Evolutionary conservation across 2,888 invertebrate species (phyloP), one percentile per base, ranked within the genome.

Genomic region (Aricia artaxerxes): DNA sequence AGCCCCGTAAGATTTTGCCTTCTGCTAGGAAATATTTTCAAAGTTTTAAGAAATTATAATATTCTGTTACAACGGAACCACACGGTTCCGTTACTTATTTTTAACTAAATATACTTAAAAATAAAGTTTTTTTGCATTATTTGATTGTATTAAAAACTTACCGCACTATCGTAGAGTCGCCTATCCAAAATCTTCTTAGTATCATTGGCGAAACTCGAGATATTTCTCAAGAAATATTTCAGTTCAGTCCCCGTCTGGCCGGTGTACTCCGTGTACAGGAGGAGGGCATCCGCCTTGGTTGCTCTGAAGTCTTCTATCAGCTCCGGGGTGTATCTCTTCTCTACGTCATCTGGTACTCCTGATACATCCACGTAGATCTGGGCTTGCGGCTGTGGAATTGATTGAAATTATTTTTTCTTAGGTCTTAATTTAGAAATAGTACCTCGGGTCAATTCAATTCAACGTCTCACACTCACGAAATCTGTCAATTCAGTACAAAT

Each of bases 231-330:
- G 83, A 93, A 93, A 4, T 64, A 82, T 81, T 88, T 89, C 81
- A 92, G 83, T 16, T 92, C 90, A 0, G 82, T 82, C 0, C 90
- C 89, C 4, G 90, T 86, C 57, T 87, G 84, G 0, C 88, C 87
- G 0, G 91, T 85, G 84, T 86, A 92, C 85, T 93, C 92, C 0
- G 91, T 93, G 84, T 91, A 94, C 0, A 94, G 87, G 0, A 90
- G 86, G 3, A 92, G 81, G 0, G 90, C 90, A 1, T 92, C 92
- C 0, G 82, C 84, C 82, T 88, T 89, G 1, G 87, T 86, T 0
- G 82, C 78, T n/a, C 87, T 83, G 53, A 92, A 84, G 44, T 92
- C 87, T 1, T 85, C 80, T 1, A 84, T 79, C 80, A 92, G 85
- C 77, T 91, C 89, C 0, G 87, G 84, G 0, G 89, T 88, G 82